phyloP scores from a whole-genome alignment of 2,113 vertebrate genomes.

The Gopherus evgoodei region DNA sequence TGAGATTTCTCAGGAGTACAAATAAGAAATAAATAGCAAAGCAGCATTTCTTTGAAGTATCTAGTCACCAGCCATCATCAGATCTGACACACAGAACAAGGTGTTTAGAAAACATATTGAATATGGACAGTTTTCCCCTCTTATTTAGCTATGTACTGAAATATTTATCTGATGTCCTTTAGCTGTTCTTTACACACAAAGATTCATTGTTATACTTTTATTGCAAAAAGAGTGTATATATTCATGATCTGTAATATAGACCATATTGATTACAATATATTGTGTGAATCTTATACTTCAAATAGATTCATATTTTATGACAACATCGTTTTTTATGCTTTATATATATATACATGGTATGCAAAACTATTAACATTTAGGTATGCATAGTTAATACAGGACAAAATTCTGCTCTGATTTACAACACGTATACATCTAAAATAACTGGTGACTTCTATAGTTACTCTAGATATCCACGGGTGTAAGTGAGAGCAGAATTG shows the following conservation, averaged over 20 bases:
- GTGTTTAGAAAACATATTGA: constrained; percentile 74
- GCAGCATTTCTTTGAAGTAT: constrained; percentile 56
- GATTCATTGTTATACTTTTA: background rate
- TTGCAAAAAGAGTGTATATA: background rate
- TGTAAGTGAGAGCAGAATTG: background rate
- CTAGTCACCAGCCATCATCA: constrained; percentile 77
- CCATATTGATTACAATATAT: constrained; percentile 23
- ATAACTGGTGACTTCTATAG: constrained; percentile 50
- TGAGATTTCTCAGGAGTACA: constrained; percentile 67
- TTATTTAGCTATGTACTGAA: constrained; percentile 51
- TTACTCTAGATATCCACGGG: constrained; percentile 29
- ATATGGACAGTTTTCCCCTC: constrained; percentile 41
- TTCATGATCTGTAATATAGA: constrained; percentile 41
- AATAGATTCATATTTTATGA: background rate
- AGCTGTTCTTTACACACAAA: constrained; percentile 28
- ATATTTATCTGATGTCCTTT: constrained; percentile 57
- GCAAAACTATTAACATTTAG: constrained; percentile 34
- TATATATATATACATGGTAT: constrained; percentile 1
- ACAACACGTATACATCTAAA: constrained; percentile 41
- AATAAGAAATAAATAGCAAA: constrained; percentile 78
- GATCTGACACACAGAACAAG: constrained; percentile 77
- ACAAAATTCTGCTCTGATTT: constrained; percentile 62
- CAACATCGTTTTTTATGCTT: constrained; percentile 20
- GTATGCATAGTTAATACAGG: constrained; percentile 54
- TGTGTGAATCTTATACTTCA: background rate